A percentile compares a stretch with the other conserved stretches of the same genome.
Evolutionary conservation across 2,797 vertebrate species (phyloP).

Genomic region (Fringilla coelebs): DNA sequence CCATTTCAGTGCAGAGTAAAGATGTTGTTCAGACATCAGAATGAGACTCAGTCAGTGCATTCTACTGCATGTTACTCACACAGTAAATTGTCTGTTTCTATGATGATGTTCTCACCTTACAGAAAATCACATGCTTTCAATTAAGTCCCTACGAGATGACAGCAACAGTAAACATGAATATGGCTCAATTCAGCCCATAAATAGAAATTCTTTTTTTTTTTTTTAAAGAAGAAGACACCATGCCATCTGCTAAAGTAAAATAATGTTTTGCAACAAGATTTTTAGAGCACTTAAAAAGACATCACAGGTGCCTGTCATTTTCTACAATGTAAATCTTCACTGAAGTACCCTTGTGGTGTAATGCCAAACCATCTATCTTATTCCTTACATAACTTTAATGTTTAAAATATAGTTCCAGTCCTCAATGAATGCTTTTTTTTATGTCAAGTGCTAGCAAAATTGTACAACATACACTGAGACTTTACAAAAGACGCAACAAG

Average conservation of each 20-base stretch:
- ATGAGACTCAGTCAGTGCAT: background rate
- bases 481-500: constrained; percentile 18
- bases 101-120: constrained; percentile 27
- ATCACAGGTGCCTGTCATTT: constrained; percentile 33
- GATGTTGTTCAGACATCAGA: constrained; percentile 3
- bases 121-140: constrained; percentile 38
- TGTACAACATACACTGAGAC: background rate
- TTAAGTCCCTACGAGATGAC: constrained; percentile 37
- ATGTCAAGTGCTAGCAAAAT: constrained; percentile 14
- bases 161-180: constrained; percentile 55
- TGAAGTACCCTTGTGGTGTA: constrained; percentile 21
- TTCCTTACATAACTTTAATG: background rate
- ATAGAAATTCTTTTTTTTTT: background rate
- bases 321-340: constrained; percentile 26
- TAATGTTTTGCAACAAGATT: constrained; percentile 47
- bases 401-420: constrained; percentile 46
- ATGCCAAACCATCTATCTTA: constrained; percentile 30
- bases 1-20: background rate
- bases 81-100: constrained; percentile 36
- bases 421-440: background rate
- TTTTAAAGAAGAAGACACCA: constrained; percentile 1
- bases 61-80: background rate
- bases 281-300: constrained; percentile 35
- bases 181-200: constrained; percentile 31
- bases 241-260: constrained; percentile 54